These are phyloP conservation scores for Cephalopholis sonnerati DNA, from an alignment of 2,113 vertebrate species.

Conservation along the genomic window DNA sequence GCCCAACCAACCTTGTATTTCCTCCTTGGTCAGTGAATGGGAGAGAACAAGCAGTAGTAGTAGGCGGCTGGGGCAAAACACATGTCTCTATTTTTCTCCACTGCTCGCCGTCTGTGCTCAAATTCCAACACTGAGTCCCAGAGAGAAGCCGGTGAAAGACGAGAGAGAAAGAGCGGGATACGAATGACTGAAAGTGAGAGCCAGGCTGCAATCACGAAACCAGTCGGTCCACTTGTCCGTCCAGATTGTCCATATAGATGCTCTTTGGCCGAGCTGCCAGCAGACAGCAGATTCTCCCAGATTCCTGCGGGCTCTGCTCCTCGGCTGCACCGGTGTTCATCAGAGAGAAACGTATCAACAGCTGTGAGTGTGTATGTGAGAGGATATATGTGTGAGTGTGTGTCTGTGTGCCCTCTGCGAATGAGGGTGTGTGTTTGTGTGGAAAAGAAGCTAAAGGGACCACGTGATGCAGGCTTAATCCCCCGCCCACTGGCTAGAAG, in stretches of 20 bases:
- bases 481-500: slow-evolving; percentile 71
- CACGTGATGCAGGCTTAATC: slow-evolving; percentile 81
- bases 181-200: slow-evolving; percentile 14
- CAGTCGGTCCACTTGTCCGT: slow-evolving; percentile 52
- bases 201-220: slow-evolving; percentile 39
- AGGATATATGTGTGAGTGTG: slow-evolving; percentile 37
- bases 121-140: slow-evolving; percentile 56
- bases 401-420: slow-evolving; percentile 48
- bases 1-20: slow-evolving; percentile 73
- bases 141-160: slow-evolving; percentile 32
- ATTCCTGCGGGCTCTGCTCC: slow-evolving; percentile 44
- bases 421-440: slow-evolving; percentile 73
- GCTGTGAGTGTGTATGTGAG: slow-evolving; percentile 73
- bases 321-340: slow-evolving; percentile 29
- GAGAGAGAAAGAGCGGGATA: slow-evolving; percentile 15
- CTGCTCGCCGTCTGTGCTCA: slow-evolving; percentile 16
- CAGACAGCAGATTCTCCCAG: slow-evolving; percentile 44
- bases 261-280: slow-evolving; percentile 9
- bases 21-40: slow-evolving; percentile 70
- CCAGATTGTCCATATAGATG: slow-evolving; percentile 49
- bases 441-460: slow-evolving; percentile 81
- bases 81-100: slow-evolving; percentile 72
- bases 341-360: slow-evolving; percentile 67
- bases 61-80: slow-evolving; percentile 63
- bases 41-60: slow-evolving; percentile 56